Conservation (phyloP, 2,113 vertebrate species). For the Pithys albifrons region DNA sequence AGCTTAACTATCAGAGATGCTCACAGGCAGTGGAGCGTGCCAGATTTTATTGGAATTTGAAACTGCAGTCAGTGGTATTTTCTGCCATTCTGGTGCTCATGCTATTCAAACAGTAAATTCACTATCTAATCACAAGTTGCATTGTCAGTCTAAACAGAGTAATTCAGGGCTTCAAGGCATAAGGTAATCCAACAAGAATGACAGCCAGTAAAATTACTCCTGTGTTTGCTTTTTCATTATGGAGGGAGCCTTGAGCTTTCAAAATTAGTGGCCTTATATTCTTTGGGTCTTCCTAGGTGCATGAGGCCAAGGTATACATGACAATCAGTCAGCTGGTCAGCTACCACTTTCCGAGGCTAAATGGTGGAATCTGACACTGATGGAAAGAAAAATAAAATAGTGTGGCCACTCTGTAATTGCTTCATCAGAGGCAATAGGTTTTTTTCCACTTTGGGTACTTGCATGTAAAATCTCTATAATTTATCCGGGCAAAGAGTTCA, state of each 20-base stretch:
- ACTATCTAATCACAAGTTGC: conserved; percentile 62
- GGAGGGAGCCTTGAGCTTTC: conserved; percentile 10
- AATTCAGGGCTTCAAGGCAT: conserved; percentile 15
- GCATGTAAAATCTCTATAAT: not conserved
- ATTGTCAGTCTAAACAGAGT: conserved; percentile 54
- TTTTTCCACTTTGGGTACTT: not conserved
- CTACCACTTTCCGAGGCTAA: not conserved
- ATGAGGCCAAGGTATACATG: not conserved
- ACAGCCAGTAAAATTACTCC: conserved; percentile 35
- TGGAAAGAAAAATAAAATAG: not conserved
- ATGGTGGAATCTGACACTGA: not conserved
- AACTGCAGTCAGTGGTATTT: conserved; percentile 30
- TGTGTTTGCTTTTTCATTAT: conserved; percentile 37
- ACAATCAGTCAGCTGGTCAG: not conserved
- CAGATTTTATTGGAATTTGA: conserved; percentile 51
- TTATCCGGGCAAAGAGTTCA: not conserved
- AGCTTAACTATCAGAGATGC: conserved; percentile 55
- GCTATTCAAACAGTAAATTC: conserved; percentile 66
- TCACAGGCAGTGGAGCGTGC: conserved; percentile 26
- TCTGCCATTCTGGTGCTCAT: conserved; percentile 12
- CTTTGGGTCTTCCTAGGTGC: not conserved
- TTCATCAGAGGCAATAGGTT: not conserved
- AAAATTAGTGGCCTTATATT: not conserved
- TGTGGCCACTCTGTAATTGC: not conserved
- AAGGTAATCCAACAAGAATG: conserved; percentile 49